These are phyloP conservation scores for Lepilemur septentrionalis DNA, from an alignment of 2,797 vertebrate genomes.

Conservation along the genomic window DNA sequence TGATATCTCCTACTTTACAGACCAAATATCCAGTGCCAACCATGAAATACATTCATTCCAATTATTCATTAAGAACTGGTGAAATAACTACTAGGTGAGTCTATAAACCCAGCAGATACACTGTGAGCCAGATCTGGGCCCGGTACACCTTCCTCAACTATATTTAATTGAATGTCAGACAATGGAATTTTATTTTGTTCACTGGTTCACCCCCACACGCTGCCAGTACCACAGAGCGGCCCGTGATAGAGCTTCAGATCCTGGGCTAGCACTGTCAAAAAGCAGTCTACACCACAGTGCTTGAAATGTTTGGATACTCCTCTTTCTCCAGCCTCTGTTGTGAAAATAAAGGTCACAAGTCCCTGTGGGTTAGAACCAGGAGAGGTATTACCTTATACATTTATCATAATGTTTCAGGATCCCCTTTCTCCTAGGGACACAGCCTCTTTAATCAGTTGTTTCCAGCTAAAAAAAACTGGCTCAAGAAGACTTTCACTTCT, in stretches of 20 bases:
- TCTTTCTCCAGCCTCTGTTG: neutral
- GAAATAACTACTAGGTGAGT: neutral
- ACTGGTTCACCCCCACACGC: no score
- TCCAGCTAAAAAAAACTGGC: neutral
- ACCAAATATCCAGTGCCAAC: neutral
- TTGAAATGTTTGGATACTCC: neutral
- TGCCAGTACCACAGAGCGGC: neutral
- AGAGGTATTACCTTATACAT: neutral
- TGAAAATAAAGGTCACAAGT: neutral
- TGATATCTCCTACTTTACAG: neutral
- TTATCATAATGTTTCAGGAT: neutral
- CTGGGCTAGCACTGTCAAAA: neutral
- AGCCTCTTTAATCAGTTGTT: neutral
- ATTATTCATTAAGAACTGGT: neutral
- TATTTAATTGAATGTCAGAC: neutral
- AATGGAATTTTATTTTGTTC: neutral
- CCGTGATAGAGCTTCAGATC: neutral
- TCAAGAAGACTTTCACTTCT: neutral
- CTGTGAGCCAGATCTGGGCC: neutral
- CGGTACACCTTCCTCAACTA: neutral
- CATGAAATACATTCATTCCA: neutral
- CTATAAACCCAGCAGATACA: neutral
- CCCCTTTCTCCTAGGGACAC: neutral
- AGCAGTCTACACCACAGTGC: neutral
- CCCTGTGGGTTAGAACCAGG: neutral